A percentile compares a stretch with the other conserved stretches of the same genome.
phyloP scores from a whole-genome alignment of 2,888 invertebrate genomes.

The Phania funesta region DNA sequence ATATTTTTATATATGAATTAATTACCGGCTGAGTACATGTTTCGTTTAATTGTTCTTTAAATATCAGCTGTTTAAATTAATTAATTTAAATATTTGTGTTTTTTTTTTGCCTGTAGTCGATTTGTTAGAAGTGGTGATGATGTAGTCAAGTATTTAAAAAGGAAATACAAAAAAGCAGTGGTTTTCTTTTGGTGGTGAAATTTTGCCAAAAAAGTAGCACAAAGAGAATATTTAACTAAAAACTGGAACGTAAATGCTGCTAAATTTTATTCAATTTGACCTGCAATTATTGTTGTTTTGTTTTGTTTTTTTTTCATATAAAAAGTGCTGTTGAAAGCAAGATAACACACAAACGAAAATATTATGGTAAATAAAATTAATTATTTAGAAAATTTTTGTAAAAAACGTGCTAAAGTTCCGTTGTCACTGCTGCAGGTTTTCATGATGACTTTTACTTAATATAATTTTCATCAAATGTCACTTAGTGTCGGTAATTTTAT shows the following conservation, averaged over 20 bases:
- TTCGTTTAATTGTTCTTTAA: slow-evolving; percentile 15
- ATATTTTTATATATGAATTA: slow-evolving; percentile 65
- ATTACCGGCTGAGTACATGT: slow-evolving; percentile 78
- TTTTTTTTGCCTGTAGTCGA: slow-evolving; percentile 10
- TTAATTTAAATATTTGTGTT: slow-evolving; percentile 24
- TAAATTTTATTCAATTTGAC: slow-evolving; percentile 14
- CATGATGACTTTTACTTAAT: background rate
- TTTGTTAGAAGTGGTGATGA: slow-evolving; percentile 36
- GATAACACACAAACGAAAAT: background rate
- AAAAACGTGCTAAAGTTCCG: background rate
- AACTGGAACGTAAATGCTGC: slow-evolving; percentile 48
- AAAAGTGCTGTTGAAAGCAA: slow-evolving; percentile 34
- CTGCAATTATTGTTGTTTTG: slow-evolving; percentile 12
- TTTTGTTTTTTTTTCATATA: slow-evolving; percentile 1
- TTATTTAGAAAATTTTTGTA: background rate
- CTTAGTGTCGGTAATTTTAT: background rate
- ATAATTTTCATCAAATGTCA: background rate
- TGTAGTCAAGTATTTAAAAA: slow-evolving; percentile 54
- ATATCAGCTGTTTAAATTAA: slow-evolving; percentile 43
- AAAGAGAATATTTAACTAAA: slow-evolving; percentile 25
- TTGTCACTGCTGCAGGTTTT: background rate
- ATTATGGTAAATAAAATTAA: background rate
- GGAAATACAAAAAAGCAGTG: slow-evolving; percentile 37
- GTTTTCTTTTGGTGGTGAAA: slow-evolving; percentile 35
- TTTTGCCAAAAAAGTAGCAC: slow-evolving; percentile 24